These are phyloP conservation scores for Itoplectis maculator DNA, from an alignment of 2,888 invertebrate species.

Conservation along the genomic window DNA sequence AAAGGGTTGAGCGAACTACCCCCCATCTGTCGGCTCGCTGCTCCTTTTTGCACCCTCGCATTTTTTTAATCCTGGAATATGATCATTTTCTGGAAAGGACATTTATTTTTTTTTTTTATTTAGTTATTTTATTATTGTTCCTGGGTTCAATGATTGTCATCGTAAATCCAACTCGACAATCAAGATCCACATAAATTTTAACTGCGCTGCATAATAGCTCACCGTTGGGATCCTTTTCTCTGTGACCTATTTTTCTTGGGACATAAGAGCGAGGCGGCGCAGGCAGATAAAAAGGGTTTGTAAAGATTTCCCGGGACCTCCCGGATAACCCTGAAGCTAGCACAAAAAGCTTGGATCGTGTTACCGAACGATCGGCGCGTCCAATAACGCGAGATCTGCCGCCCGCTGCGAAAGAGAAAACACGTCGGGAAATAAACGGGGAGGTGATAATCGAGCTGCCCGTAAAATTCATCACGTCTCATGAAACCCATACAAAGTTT, in stretches of 20 bases:
- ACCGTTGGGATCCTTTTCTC: conserved; percentile 27
- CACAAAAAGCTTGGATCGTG: conserved; percentile 24
- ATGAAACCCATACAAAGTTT: conserved; percentile 8
- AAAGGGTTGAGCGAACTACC: background rate
- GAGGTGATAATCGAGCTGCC: background rate
- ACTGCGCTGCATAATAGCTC: conserved; percentile 1
- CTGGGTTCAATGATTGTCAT: background rate
- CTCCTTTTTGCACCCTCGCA: conserved; percentile 26
- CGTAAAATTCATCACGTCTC: conserved; percentile 4
- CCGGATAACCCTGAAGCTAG: background rate
- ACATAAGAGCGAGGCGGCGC: conserved; percentile 4
- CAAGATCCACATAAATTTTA: conserved; percentile 18
- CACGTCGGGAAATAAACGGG: conserved; percentile 3
- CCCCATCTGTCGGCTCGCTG: conserved; percentile 23
- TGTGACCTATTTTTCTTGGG: background rate
- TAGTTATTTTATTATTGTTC: background rate
- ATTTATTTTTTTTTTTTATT: background rate
- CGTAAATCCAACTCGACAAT: conserved; percentile 28
- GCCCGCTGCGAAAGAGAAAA: conserved; percentile 18
- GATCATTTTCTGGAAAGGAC: background rate
- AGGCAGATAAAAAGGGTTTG: conserved; percentile 21
- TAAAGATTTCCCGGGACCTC: conserved; percentile 26
- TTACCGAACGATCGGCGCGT: conserved; percentile 21
- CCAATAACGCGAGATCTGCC: conserved; percentile 16
- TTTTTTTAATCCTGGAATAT: conserved; percentile 1